Evolutionary conservation across 2,797 vertebrate species (phyloP).

Genomic region (Sphenopsis melanotis): DNA sequence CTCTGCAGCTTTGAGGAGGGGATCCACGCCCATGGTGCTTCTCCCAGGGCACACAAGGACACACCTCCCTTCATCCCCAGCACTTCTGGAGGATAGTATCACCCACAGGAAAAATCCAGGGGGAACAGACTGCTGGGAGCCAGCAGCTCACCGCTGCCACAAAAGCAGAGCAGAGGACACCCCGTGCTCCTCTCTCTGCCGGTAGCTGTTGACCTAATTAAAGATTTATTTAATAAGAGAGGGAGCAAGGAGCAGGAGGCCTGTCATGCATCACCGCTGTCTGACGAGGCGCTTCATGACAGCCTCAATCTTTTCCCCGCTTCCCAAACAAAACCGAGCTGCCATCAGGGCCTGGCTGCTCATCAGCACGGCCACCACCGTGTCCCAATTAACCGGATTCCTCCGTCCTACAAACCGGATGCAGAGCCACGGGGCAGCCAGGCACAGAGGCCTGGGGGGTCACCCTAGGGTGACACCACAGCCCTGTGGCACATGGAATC

Average conservation of each 20-base stretch:
- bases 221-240: slow-evolving; percentile 33
- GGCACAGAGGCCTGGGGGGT: neutral
- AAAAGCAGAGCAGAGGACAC: neutral
- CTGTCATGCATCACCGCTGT: neutral
- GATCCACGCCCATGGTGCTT: accelerated
- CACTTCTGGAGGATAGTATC: neutral
- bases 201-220: slow-evolving; percentile 48
- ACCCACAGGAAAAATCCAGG: neutral
- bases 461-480: accelerated
- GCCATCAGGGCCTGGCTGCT: neutral
- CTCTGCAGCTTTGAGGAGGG: neutral
- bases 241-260: neutral
- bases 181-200: neutral
- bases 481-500: neutral
- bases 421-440: neutral
- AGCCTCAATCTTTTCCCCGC: slow-evolving; percentile 3
- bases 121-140: neutral
- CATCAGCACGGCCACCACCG: neutral
- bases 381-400: neutral
- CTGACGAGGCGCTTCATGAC: slow-evolving; percentile 20
- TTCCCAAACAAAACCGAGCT: neutral
- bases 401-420: neutral
- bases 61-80: accelerated
- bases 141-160: neutral
- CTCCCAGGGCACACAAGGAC: neutral